Evolutionary conservation across 2,797 vertebrate species (phyloP).

Genomic region (Bryconaethiops microstoma): DNA sequence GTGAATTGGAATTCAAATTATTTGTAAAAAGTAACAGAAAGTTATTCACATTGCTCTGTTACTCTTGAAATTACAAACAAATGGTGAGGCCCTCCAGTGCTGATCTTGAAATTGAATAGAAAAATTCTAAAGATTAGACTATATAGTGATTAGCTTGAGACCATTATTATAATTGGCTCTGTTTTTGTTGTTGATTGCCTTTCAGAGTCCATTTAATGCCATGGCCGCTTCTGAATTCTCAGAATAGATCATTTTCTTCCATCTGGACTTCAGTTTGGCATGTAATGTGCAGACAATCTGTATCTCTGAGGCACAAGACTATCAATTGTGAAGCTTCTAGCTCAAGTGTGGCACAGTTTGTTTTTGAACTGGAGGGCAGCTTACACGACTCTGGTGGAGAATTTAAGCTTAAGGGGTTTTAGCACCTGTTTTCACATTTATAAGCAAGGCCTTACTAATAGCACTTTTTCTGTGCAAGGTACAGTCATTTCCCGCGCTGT

Average conservation of each 20-base stretch:
- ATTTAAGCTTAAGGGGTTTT: slow-evolving; percentile 7
- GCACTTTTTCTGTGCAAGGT: background rate
- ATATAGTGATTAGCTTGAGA: background rate
- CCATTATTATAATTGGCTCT: slow-evolving; percentile 16
- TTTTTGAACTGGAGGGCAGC: slow-evolving; percentile 19
- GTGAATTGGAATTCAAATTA: background rate
- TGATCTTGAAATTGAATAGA: background rate
- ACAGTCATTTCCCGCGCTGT: slow-evolving; percentile 9
- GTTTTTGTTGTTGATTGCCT: slow-evolving; percentile 12
- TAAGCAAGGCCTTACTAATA: background rate
- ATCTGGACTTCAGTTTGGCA: slow-evolving; percentile 41
- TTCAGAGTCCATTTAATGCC: slow-evolving; percentile 21
- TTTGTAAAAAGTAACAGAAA: background rate
- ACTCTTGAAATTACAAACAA: background rate
- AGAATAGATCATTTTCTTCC: slow-evolving; percentile 41
- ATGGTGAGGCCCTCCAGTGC: background rate
- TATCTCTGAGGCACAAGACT: background rate
- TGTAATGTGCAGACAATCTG: slow-evolving; percentile 11
- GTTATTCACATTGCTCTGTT: background rate
- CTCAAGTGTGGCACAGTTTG: slow-evolving; percentile 5
- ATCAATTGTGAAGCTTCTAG: slow-evolving; percentile 20
- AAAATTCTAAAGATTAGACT: background rate
- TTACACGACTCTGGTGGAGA: slow-evolving; percentile 1
- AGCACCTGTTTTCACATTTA: slow-evolving; percentile 9
- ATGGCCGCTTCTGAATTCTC: slow-evolving; percentile 17